Conservation (phyloP, 2,888 invertebrate species). For the Brachypalpus laphriformis region DNA sequence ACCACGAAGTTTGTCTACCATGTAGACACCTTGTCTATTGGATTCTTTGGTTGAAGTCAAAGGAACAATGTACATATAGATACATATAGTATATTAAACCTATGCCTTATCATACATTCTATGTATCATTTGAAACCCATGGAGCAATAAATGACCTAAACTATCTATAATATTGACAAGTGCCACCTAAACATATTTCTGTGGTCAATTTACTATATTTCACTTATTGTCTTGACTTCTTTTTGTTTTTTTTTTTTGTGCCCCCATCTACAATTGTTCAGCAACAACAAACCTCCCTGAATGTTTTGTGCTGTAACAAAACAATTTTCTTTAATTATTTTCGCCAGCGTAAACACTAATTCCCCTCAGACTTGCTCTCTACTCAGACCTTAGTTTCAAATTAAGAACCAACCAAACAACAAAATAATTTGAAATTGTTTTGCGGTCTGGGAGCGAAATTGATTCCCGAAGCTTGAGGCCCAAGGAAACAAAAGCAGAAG, state of each 20-base stretch:
- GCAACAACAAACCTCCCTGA: not conserved
- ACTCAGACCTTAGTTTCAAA: constrained; percentile 29
- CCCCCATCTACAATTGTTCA: not conserved
- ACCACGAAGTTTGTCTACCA: no score
- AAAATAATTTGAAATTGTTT: constrained; percentile 55
- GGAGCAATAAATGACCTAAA: no score
- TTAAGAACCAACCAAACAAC: constrained; percentile 35
- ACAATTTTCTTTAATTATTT: constrained; percentile 52
- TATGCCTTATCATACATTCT: no score
- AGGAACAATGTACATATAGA: no score
- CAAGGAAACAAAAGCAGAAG: not conserved
- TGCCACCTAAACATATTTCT: no score
- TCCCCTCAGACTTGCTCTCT: not conserved
- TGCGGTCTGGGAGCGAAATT: constrained; percentile 42
- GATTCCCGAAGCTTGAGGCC: constrained; percentile 12
- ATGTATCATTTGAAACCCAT: no score
- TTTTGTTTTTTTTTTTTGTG: not conserved
- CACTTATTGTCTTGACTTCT: not conserved
- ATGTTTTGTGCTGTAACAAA: not conserved
- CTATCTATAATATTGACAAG: no score
- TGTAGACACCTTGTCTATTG: no score
- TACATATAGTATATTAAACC: no score
- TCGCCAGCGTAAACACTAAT: constrained; percentile 5
- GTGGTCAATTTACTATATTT: not conserved
- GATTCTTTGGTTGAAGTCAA: no score